Evolutionary conservation across 2,797 vertebrate species (phyloP), one percentile per base, ranked within the genome.

Genomic region (Myripristis jacobus): DNA sequence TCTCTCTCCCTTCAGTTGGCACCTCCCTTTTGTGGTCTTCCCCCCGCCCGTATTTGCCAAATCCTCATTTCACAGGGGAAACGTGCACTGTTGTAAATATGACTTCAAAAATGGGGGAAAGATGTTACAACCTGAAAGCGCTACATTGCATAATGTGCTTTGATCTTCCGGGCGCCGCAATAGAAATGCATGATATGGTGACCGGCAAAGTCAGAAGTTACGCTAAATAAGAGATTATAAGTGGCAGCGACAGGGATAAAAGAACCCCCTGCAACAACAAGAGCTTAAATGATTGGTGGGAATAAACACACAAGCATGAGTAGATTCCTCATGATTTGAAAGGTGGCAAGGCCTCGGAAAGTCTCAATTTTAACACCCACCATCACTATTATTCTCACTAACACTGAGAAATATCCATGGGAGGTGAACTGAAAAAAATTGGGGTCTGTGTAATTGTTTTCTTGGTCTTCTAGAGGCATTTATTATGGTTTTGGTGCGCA

Each of bases 211-310:
- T 79, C 65, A 83, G 84, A 80, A 82, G 82, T 88, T 89, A 72
- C 44, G 56, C 47, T 36, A 12, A 65, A 84, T 70, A 82, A 72
- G 81, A 77, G 53, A 52, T 29, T 56, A 59, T 65, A 82, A 90
- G 80, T 80, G 87, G 79, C 87, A 84, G 74, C 38, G 61, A 89
- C 86, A 82, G 55, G 72, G 81, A 93, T 90, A 83, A 92, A 93
- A 89, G 88, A 59, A 62, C 43, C 51, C 79, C 50, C 73, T 86
- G 81, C n/a, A n/a, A n/a, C 76, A 88, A 89, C 84, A 87, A 87
- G 68, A 89, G 74, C 81, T 70, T 70, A 84, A 87, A 89, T 73
- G 66, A 81, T 72, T 83, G 66, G 62, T 81, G 66, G 73, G 75
- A 82, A 85, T 82, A 81, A 88, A 87, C 61, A 73, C 66, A 87